Evolutionary conservation across 2,113 vertebrate species (phyloP).

Genomic region (Apeltes quadracus): DNA sequence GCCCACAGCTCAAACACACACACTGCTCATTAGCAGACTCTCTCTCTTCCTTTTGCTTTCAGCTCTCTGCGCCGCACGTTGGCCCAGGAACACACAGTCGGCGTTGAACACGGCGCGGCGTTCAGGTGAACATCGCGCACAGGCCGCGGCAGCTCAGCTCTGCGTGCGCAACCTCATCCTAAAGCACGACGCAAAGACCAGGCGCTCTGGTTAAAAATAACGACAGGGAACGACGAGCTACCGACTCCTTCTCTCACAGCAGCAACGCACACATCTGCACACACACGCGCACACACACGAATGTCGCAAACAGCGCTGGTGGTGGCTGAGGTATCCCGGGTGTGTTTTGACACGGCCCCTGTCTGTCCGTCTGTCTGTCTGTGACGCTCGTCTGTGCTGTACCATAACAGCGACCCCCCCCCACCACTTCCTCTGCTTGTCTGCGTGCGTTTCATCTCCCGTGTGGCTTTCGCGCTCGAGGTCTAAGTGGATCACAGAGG

Average conservation of each 20-base stretch:
- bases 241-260: constrained; percentile 61
- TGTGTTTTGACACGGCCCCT: constrained; percentile 69
- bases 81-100: constrained; percentile 44
- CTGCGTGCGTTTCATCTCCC: constrained; percentile 66
- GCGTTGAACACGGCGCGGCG: constrained; percentile 39
- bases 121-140: constrained; percentile 46
- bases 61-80: constrained; percentile 23
- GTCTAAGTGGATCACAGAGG: constrained; percentile 76
- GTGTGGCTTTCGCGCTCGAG: constrained; percentile 66
- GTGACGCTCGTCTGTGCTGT: constrained; percentile 78
- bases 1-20: constrained; percentile 54
- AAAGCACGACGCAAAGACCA: constrained; percentile 54
- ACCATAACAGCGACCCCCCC: constrained; percentile 77
- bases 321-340: constrained; percentile 76
- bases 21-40: constrained; percentile 76
- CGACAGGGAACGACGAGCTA: constrained; percentile 63
- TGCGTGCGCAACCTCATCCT: not conserved
- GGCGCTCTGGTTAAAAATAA: constrained; percentile 69
- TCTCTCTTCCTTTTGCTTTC: constrained; percentile 53
- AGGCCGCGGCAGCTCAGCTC: constrained; percentile 20
- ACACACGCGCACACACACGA: constrained; percentile 33
- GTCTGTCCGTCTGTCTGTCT: too few relatives aligned
- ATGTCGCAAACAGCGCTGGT: constrained; percentile 22
- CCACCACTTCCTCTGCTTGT: constrained; percentile 76
- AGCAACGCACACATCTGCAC: constrained; percentile 56